Conservation (phyloP, 2,113 vertebrate genomes). For the Lampris megalopsis region DNA sequence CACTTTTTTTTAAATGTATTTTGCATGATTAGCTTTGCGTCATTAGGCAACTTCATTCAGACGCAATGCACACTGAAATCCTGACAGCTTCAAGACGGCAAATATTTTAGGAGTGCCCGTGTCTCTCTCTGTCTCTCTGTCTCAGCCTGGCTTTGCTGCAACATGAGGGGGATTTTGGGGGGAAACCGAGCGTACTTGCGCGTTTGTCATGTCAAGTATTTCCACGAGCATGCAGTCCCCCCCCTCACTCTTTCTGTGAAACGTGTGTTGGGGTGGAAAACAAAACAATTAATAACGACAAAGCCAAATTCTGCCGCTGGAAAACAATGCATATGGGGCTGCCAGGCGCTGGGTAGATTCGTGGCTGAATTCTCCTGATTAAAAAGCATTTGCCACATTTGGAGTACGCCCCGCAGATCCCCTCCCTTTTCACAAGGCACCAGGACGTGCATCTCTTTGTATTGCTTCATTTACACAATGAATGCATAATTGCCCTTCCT, state of each 20-base stretch:
- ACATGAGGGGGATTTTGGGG: slow-evolving; percentile 83
- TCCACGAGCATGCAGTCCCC: neutral
- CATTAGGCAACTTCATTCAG: slow-evolving; percentile 96
- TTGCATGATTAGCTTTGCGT: slow-evolving; percentile 99
- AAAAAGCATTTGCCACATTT: slow-evolving; percentile 79
- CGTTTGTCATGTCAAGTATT: slow-evolving; percentile 56
- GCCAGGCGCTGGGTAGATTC: slow-evolving; percentile 72
- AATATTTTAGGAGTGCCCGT: slow-evolving; percentile 86
- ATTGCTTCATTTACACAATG: slow-evolving; percentile 94
- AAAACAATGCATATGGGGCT: neutral
- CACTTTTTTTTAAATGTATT: slow-evolving; percentile 99
- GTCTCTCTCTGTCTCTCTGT: slow-evolving; percentile 30
- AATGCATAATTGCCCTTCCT: slow-evolving; percentile 85
- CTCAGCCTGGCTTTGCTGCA: slow-evolving; percentile 86
- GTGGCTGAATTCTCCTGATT: slow-evolving; percentile 80
- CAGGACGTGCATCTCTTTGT: slow-evolving; percentile 87
- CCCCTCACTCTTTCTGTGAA: slow-evolving; percentile 1
- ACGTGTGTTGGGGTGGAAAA: slow-evolving; percentile 21
- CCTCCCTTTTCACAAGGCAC: slow-evolving; percentile 82
- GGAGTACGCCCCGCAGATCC: slow-evolving; percentile 49
- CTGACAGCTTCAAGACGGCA: slow-evolving; percentile 91
- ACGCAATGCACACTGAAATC: slow-evolving; percentile 87
- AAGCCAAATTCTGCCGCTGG: neutral
- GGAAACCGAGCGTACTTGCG: slow-evolving; percentile 30
- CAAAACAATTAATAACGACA: neutral